Percentiles rank a stretch among this genome's conserved stretches.
Conservation (phyloP, 2,797 vertebrate species). For the Megaceryle alcyon region DNA sequence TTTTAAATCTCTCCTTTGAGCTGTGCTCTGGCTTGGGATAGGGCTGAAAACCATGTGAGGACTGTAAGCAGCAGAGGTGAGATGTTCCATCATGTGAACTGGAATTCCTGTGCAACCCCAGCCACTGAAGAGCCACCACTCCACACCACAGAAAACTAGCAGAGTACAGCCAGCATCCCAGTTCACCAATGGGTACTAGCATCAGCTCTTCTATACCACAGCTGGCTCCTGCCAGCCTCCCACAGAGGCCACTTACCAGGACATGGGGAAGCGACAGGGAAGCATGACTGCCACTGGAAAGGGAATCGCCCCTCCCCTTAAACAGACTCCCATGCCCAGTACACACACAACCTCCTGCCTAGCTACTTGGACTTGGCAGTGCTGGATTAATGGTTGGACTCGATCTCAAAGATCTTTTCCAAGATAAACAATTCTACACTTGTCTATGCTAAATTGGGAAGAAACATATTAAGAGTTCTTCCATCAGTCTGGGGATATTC, state of each 20-base stretch:
- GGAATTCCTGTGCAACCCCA: rapidly evolving
- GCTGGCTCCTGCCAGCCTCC: not conserved
- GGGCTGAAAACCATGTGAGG: rapidly evolving
- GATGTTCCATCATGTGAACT: rapidly evolving
- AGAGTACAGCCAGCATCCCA: not conserved
- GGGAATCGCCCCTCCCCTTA: rapidly evolving
- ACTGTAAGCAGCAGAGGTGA: rapidly evolving
- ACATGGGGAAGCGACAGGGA: not conserved
- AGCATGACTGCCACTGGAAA: not conserved
- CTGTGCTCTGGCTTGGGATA: not conserved
- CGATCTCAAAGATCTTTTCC: not conserved
- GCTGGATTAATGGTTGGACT: not conserved
- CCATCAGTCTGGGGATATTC: not conserved
- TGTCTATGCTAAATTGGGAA: not conserved
- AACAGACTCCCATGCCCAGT: not conserved
- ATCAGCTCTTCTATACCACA: not conserved
- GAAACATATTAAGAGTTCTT: not conserved
- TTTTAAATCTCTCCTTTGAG: not conserved
- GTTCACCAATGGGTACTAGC: not conserved
- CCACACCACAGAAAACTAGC: rapidly evolving
- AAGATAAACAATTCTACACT: not conserved
- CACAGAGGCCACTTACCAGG: not conserved
- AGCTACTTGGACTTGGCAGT: not conserved
- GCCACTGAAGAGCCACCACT: not conserved
- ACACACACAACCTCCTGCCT: not conserved